Conservation (phyloP, 1,140 invertebrate species). For the Limonius californicus region DNA sequence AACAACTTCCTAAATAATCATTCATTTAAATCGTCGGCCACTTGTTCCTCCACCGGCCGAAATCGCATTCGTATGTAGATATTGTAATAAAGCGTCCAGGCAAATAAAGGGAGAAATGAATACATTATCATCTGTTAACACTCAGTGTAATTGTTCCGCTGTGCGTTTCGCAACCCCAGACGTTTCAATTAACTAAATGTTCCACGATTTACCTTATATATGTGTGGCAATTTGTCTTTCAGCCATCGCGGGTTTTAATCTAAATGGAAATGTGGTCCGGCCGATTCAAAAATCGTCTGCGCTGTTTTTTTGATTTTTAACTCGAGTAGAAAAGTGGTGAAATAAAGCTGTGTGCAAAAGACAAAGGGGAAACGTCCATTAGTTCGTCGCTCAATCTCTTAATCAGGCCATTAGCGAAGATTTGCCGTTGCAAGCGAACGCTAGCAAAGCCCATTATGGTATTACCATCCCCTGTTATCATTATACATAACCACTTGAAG, state of each 20-base stretch:
- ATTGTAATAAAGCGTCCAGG: constrained; percentile 9
- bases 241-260: constrained; percentile 32
- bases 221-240: constrained; percentile 35
- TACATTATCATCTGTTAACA: constrained; percentile 46
- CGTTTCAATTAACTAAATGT: constrained; percentile 47
- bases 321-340: background rate
- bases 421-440: constrained; percentile 35
- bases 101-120: constrained; percentile 34
- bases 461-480: constrained; percentile 31
- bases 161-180: constrained; percentile 38
- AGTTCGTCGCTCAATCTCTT: constrained; percentile 38
- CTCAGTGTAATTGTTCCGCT: constrained; percentile 45
- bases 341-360: background rate
- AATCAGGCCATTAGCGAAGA: constrained; percentile 44
- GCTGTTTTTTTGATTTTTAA: background rate
- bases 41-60: background rate
- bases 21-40: background rate
- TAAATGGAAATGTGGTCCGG: constrained; percentile 35
- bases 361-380: constrained; percentile 28
- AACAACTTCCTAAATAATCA: too few relatives aligned
- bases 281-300: background rate
- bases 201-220: constrained; percentile 41
- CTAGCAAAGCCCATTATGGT: constrained; percentile 42
- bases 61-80: constrained; percentile 7
- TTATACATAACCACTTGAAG: constrained; percentile 21